A percentile compares a stretch with the other conserved stretches of the same genome.
Evolutionary conservation across 2,113 vertebrate genomes (phyloP).

Genomic region (Uria lomvia): DNA sequence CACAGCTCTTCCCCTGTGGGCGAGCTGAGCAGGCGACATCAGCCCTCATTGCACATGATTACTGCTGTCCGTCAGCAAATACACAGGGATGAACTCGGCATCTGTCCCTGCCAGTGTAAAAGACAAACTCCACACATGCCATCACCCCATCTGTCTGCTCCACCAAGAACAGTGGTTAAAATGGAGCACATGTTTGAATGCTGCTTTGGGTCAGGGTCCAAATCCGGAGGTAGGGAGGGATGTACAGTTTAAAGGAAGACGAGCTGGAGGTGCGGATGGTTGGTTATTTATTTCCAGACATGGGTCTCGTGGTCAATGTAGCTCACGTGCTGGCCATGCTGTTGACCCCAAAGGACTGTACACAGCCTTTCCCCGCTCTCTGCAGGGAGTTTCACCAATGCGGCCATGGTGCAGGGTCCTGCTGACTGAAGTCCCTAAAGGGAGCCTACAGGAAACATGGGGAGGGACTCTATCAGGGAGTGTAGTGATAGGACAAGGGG

Average conservation of each 20-base stretch:
- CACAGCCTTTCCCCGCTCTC: not conserved
- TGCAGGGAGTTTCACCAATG: not conserved
- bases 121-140: not conserved
- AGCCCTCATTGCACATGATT: not conserved
- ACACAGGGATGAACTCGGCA: not conserved
- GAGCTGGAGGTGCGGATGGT: not conserved
- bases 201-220: not conserved
- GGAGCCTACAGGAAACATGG: not conserved
- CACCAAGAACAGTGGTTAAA: not conserved
- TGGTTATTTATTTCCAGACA: not conserved
- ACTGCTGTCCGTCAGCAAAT: not conserved
- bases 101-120: not conserved
- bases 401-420: not conserved
- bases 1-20: not conserved
- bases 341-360: not conserved
- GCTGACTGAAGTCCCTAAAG: not conserved
- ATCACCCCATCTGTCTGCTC: not conserved
- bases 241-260: not conserved
- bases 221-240: not conserved
- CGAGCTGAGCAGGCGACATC: accelerated
- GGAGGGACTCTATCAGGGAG: not conserved
- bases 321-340: not conserved
- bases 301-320: not conserved
- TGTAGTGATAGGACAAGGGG: not conserved
- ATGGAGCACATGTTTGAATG: accelerated